Evolutionary conservation across 2,888 invertebrate genomes (phyloP).

Genomic region (Anarsia innoxiella): DNA sequence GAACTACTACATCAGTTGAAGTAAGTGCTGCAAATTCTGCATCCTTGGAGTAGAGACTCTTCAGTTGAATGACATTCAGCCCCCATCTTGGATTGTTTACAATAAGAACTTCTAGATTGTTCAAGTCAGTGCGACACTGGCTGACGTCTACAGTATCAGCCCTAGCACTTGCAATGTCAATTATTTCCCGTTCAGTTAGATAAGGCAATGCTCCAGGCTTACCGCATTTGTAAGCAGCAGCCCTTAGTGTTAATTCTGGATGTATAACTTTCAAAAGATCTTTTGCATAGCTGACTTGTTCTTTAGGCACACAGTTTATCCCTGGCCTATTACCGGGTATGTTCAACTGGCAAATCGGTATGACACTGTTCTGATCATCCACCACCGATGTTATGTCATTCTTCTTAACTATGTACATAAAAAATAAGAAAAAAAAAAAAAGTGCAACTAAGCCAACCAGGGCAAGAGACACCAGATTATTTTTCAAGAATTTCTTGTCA

Average conservation of each 20-base stretch:
- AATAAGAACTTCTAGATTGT: constrained; percentile 80
- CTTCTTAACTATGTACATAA: constrained; percentile 80
- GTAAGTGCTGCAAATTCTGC: constrained; percentile 41
- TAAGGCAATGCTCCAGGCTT: constrained; percentile 68
- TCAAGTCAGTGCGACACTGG: constrained; percentile 73
- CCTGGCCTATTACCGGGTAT: constrained; percentile 72
- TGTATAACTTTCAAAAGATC: constrained; percentile 78
- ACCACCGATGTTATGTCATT: constrained; percentile 72
- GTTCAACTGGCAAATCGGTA: constrained; percentile 73
- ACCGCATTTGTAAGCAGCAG: constrained; percentile 75
- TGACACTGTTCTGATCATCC: constrained; percentile 72
- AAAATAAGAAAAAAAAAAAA: constrained; percentile 79
- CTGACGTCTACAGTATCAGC: constrained; percentile 40
- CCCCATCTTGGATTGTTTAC: constrained; percentile 84
- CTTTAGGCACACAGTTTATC: constrained; percentile 79
- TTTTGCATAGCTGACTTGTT: constrained; percentile 77
- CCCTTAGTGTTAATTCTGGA: constrained; percentile 76
- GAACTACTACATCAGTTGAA: constrained; percentile 67
- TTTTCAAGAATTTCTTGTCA: constrained; percentile 72
- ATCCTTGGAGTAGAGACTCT: constrained; percentile 52
- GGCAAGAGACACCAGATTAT: constrained; percentile 78
- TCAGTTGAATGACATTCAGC: constrained; percentile 72
- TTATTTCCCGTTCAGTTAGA: constrained; percentile 78
- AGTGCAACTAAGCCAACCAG: constrained; percentile 76
- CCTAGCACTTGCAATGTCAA: constrained; percentile 68